These are phyloP conservation scores for Luperina testacea DNA, from an alignment of 2,888 invertebrate genomes.

Conservation along the genomic window DNA sequence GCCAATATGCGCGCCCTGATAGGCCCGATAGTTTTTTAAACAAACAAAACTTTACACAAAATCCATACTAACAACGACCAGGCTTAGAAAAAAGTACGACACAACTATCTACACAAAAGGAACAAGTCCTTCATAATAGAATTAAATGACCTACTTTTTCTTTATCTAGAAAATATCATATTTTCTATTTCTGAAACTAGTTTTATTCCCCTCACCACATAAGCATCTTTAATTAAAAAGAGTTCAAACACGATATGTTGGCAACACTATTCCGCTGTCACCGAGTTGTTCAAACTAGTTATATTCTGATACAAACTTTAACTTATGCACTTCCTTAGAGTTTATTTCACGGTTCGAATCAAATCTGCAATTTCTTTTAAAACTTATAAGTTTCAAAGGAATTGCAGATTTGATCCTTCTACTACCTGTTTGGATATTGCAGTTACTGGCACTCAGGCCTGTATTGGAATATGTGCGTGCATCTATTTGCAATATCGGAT, in stretches of 20 bases:
- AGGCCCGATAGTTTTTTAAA: no score
- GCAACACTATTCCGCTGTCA: neutral
- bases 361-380: constrained; percentile 40
- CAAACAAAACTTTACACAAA: no score
- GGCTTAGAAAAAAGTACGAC: neutral
- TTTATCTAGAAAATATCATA: neutral
- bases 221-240: constrained; percentile 12
- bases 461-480: constrained; percentile 14
- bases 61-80: no score
- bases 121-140: neutral
- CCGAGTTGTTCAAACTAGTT: constrained; percentile 18
- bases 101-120: neutral
- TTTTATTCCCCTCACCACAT: neutral
- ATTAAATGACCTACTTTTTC: neutral
- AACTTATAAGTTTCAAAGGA: constrained; percentile 4
- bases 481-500: neutral
- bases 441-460: neutral
- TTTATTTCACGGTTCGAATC: constrained; percentile 43
- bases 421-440: constrained; percentile 1
- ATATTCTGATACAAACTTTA: constrained; percentile 15
- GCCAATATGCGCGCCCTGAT: no score
- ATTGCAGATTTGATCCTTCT: no score
- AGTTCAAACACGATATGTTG: neutral
- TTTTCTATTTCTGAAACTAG: constrained; percentile 1
- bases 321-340: constrained; percentile 6